Evolutionary conservation across 1,140 invertebrate genomes (phyloP).

Genomic region (Drosophila lacertosa): DNA sequence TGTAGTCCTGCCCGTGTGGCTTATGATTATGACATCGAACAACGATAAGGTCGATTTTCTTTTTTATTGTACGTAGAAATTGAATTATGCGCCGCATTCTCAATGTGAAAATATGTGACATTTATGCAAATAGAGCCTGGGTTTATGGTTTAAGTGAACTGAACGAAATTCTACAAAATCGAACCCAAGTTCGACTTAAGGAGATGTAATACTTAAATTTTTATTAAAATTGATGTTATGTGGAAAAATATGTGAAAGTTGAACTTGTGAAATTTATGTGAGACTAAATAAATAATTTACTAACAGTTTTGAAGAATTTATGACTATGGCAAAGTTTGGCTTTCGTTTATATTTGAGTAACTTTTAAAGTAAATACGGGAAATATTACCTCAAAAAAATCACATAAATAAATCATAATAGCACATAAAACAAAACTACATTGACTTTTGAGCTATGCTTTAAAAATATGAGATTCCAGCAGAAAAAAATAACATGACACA

Average conservation of each 20-base stretch:
- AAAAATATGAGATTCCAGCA: too few species aligned
- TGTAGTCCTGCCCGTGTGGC: constrained; percentile 43
- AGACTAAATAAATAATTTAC: not conserved
- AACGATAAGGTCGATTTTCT: constrained; percentile 32
- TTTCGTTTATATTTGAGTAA: too few species aligned
- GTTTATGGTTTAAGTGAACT: constrained; percentile 1
- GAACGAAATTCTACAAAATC: not conserved
- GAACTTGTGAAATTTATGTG: not conserved
- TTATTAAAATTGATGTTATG: constrained; percentile 16
- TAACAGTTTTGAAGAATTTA: not conserved
- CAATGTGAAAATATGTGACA: constrained; percentile 44
- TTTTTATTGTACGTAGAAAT: constrained; percentile 37
- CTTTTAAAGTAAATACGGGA: too few species aligned
- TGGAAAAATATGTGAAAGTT: not conserved
- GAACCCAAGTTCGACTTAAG: not conserved
- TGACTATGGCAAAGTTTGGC: not conserved
- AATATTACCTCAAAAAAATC: too few species aligned
- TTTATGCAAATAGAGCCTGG: constrained; percentile 65
- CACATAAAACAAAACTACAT: too few species aligned
- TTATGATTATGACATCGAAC: constrained; percentile 74
- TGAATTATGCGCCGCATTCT: constrained; percentile 45
- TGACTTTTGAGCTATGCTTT: too few species aligned
- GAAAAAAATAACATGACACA: too few species aligned
- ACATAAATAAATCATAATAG: too few species aligned
- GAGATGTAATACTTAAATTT: constrained; percentile 4